Conservation (phyloP, 2,113 vertebrate species). For the Tragelaphus buxtoni region DNA sequence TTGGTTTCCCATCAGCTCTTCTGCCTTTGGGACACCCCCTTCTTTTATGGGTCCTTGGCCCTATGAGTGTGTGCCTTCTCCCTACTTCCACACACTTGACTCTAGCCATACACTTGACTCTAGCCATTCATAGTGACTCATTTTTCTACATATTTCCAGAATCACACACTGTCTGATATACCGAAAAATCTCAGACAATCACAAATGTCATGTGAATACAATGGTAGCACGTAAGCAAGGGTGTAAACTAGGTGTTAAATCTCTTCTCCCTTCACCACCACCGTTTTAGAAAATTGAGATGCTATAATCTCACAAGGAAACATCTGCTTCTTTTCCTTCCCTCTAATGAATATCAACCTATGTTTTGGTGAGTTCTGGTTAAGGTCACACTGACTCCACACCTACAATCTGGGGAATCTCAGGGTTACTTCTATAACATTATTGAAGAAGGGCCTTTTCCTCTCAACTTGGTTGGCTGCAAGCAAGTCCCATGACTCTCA, state of each 20-base stretch:
- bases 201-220: background rate
- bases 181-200: background rate
- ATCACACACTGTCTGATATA: background rate
- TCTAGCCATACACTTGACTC: background rate
- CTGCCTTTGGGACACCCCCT: fast-evolving
- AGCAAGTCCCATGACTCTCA: too few species aligned
- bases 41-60: background rate
- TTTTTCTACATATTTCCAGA: background rate
- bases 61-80: fast-evolving
- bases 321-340: background rate
- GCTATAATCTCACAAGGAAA: background rate
- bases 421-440: too few species aligned
- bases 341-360: background rate
- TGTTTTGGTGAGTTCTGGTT: background rate
- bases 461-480: background rate
- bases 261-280: background rate
- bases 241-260: too few species aligned
- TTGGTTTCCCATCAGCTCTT: fast-evolving
- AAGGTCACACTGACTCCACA: background rate
- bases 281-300: background rate
- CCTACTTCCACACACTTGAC: fast-evolving
- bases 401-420: background rate
- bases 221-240: fast-evolving
- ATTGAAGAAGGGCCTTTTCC: background rate
- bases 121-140: background rate